phyloP scores from a whole-genome alignment of 2,113 vertebrate species.

The Genyomyrus donnyi region DNA sequence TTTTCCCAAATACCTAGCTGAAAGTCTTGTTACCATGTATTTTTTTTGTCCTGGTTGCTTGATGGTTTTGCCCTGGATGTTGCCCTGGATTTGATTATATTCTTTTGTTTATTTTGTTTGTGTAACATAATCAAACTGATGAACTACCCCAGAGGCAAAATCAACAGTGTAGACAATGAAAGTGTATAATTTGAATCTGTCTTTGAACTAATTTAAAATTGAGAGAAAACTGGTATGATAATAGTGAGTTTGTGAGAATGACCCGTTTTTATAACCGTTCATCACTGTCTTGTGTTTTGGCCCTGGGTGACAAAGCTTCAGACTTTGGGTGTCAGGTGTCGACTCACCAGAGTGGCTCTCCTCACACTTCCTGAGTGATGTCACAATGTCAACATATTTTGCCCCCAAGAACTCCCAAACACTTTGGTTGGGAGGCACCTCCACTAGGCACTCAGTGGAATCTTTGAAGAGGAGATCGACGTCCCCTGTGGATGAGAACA shows the following conservation, averaged over 20 bases:
- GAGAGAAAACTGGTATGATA: background rate
- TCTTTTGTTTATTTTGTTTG: background rate
- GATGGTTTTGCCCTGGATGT: background rate
- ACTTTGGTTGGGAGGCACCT: conserved; percentile 4
- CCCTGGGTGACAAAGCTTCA: background rate
- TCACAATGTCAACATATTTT: conserved; percentile 39
- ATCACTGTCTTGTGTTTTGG: background rate
- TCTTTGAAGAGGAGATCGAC: conserved; percentile 67
- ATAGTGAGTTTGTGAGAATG: background rate
- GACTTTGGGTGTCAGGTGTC: background rate
- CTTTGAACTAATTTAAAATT: background rate
- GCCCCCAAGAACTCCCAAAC: conserved; percentile 44
- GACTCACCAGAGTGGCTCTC: conserved; percentile 50
- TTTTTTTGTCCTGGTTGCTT: background rate
- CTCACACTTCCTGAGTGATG: conserved; percentile 40
- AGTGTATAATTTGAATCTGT: background rate
- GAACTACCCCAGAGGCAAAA: background rate
- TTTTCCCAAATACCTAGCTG: background rate
- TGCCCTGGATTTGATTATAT: background rate
- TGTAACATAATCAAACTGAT: background rate
- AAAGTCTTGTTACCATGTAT: background rate
- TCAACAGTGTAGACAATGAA: background rate
- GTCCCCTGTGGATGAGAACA: conserved; percentile 48
- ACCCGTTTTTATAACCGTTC: background rate
- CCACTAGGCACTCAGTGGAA: conserved; percentile 62